These are phyloP conservation scores for Machaerirhynchus nigripectus DNA, from an alignment of 2,113 vertebrate species.

Conservation along the genomic window DNA sequence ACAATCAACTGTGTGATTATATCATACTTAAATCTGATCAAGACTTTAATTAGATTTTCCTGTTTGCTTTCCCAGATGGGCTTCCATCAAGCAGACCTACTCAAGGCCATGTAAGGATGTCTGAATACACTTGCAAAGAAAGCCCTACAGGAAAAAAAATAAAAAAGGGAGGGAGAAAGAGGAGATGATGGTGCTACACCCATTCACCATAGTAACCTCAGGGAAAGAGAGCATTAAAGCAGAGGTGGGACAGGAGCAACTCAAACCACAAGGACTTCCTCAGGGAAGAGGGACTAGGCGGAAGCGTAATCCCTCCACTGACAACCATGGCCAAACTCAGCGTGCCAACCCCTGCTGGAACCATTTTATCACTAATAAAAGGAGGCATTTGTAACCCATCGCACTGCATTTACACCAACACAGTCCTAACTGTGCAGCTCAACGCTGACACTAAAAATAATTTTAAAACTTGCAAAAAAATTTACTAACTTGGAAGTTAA, in stretches of 20 bases:
- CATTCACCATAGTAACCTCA: neutral
- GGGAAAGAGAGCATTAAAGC: neutral
- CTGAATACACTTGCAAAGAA: neutral
- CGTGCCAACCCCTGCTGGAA: neutral
- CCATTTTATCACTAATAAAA: neutral
- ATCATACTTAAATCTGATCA: neutral
- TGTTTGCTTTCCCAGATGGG: neutral
- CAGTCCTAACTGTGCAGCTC: neutral
- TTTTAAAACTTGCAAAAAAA: neutral
- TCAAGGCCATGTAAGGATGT: neutral
- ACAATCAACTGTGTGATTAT: neutral
- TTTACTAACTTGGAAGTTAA: neutral
- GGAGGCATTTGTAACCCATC: neutral
- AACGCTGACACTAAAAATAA: neutral
- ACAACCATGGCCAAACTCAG: neutral
- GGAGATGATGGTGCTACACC: neutral
- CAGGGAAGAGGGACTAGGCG: neutral
- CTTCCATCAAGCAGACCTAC: neutral
- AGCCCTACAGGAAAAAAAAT: neutral
- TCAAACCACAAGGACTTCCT: neutral
- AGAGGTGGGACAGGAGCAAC: neutral
- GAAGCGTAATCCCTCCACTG: accelerated
- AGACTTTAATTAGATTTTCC: neutral
- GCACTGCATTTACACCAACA: neutral
- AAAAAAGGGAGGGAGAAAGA: neutral